These are phyloP conservation scores for Hemaris fuciformis DNA, from an alignment of 2,888 invertebrate genomes.

Conservation along the genomic window DNA sequence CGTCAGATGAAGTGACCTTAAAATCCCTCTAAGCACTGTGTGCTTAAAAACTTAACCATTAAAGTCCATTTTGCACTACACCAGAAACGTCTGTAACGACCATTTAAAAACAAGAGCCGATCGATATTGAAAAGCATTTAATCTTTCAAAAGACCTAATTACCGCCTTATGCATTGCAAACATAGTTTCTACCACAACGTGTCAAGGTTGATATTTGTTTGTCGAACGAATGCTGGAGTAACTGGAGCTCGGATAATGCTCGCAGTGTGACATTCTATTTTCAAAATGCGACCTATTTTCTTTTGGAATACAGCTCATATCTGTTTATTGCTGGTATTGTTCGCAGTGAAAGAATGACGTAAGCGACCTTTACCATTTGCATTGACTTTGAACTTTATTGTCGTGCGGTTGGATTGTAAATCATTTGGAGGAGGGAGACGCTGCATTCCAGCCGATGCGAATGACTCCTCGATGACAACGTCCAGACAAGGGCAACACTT, in stretches of 20 bases:
- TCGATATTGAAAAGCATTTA: constrained; percentile 59
- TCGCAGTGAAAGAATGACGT: constrained; percentile 21
- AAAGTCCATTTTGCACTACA: constrained; percentile 31
- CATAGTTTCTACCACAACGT: constrained; percentile 27
- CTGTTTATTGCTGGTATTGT: constrained; percentile 31
- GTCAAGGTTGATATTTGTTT: constrained; percentile 38
- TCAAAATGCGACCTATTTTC: constrained; percentile 57
- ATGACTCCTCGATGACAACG: constrained; percentile 75
- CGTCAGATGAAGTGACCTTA: constrained; percentile 53
- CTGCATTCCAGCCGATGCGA: constrained; percentile 76
- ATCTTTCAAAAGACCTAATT: constrained; percentile 17
- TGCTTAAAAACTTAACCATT: constrained; percentile 27
- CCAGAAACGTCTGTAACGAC: constrained; percentile 33
- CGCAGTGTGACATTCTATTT: constrained; percentile 45
- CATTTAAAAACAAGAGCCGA: constrained; percentile 45
- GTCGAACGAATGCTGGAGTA: constrained; percentile 43
- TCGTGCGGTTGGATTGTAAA: rapidly evolving
- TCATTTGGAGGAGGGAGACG: constrained; percentile 23
- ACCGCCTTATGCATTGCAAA: constrained; percentile 20
- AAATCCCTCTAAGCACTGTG: constrained; percentile 38
- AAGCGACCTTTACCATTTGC: constrained; percentile 18
- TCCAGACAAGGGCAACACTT: constrained; percentile 77
- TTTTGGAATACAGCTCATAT: constrained; percentile 53
- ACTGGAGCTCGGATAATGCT: constrained; percentile 61
- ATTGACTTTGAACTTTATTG: constrained; percentile 22